Evolutionary conservation across 2,888 invertebrate species (phyloP), one percentile per base, ranked within the genome.

Genomic region (Erebia palarica): DNA sequence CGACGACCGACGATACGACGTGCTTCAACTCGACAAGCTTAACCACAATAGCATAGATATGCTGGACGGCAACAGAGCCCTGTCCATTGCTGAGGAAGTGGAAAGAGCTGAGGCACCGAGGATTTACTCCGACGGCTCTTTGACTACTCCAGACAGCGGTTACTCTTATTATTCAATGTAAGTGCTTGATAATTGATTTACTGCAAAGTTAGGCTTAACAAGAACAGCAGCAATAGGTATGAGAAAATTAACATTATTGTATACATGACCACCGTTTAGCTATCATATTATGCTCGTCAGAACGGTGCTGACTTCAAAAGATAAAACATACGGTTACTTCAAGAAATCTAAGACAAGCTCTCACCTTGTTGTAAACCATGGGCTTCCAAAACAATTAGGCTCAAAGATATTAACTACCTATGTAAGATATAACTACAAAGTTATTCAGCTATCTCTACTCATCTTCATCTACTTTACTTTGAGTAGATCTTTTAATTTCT

Each of bases 1-100:
- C 86, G 97, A 97, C 87, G 96, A 97, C 81, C 94, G 95, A 76
- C 94, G 94, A 84, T 96, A 96, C 90, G 96, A 96, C 84, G 95
- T 96, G 59, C 91, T 96, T 14, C 94, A 95, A 78, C 90, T 95
- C 81, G 95, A 95, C 80, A 95, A 95, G 78, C 78, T 90, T 53
- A 89, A 79, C 69, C 94, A 94, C 78, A 95, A 95, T 83, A 94
- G 86, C 78, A 95, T 95, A 73, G 94, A 94, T 76, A 90, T 94
- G 55, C 92, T 96, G 76, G 96, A 95, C 82, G 95, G 96, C 79
- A 97, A 96, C 92, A 86, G 96, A 94, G 94, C 93, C 0, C 91
- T 97, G 80, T 96, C 96, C 82, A 95, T 96, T 73, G 97, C 97
- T 74, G 97, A 97, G 77, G 97, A 97, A 81, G 96, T 95, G 76